Conservation (phyloP, 2,888 invertebrate species). For the Apeira syringaria region DNA sequence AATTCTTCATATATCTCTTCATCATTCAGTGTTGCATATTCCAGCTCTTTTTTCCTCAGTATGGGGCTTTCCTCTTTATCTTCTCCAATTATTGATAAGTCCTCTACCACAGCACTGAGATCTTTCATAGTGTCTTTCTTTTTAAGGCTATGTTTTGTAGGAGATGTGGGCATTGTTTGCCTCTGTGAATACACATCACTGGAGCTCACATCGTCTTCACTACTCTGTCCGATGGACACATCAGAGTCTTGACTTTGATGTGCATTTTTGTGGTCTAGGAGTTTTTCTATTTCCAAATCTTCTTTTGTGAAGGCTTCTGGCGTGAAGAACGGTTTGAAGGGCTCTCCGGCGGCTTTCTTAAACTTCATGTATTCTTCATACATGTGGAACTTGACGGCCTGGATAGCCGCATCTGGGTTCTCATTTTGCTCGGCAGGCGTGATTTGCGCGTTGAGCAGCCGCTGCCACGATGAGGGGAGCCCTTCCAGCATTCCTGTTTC, state of each 20-base stretch:
- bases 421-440: slow-evolving; percentile 94
- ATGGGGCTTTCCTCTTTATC: slow-evolving; percentile 83
- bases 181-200: slow-evolving; percentile 63
- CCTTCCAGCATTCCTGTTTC: slow-evolving; percentile 93
- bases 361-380: slow-evolving; percentile 94
- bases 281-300: slow-evolving; percentile 91
- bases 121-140: slow-evolving; percentile 68
- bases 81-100: slow-evolving; percentile 68
- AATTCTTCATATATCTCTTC: slow-evolving; percentile 91
- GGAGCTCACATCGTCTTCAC: slow-evolving; percentile 77
- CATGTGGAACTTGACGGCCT: slow-evolving; percentile 95
- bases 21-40: slow-evolving; percentile 84
- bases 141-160: slow-evolving; percentile 66
- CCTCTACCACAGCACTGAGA: slow-evolving; percentile 64
- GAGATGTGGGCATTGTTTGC: slow-evolving; percentile 83
- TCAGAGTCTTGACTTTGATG: slow-evolving; percentile 86
- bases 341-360: slow-evolving; percentile 88
- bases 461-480: slow-evolving; percentile 92
- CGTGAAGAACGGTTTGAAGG: slow-evolving; percentile 92
- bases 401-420: slow-evolving; percentile 95
- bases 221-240: slow-evolving; percentile 77
- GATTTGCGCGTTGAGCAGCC: slow-evolving; percentile 91
- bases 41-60: slow-evolving; percentile 83
- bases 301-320: slow-evolving; percentile 92
- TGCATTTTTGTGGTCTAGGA: slow-evolving; percentile 88